Evolutionary conservation across 2,113 vertebrate genomes (phyloP).

Genomic region (Pelusios castaneus): DNA sequence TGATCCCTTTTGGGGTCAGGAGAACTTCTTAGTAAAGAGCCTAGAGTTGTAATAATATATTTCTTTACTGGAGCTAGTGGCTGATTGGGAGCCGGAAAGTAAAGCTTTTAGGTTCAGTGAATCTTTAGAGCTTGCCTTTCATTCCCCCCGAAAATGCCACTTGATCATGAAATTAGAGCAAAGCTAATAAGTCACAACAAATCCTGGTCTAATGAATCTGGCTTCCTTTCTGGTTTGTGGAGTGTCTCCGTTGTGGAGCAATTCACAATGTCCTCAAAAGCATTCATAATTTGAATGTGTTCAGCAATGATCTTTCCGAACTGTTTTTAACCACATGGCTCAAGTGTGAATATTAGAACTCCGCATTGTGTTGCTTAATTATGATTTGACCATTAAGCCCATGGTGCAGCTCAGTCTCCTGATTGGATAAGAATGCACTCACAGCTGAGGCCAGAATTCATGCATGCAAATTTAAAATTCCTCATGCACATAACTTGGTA

Average conservation of each 20-base stretch:
- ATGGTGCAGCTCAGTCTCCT: fast-evolving
- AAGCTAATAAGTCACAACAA: conserved; percentile 67
- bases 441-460: fast-evolving
- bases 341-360: neutral
- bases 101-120: neutral
- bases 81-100: too few species aligned
- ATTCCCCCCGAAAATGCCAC: conserved; percentile 7
- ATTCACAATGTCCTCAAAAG: conserved; percentile 34
- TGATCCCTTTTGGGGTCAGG: too few species aligned
- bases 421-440: fast-evolving
- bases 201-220: conserved; percentile 69
- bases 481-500: neutral
- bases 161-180: conserved; percentile 61
- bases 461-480: neutral
- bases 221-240: conserved; percentile 55
- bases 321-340: fast-evolving
- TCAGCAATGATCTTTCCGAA: conserved; percentile 29
- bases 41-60: too few species aligned
- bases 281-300: conserved; percentile 57
- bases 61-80: too few species aligned
- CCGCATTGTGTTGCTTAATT: neutral
- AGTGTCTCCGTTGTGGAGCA: conserved; percentile 16
- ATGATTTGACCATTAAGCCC: neutral
- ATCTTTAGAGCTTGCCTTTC: conserved; percentile 22
- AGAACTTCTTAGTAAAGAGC: too few species aligned